Percentiles rank a stretch among this genome's conserved stretches.
Evolutionary conservation across 2,113 vertebrate genomes (phyloP).

Genomic region (Hiodon alosoides): DNA sequence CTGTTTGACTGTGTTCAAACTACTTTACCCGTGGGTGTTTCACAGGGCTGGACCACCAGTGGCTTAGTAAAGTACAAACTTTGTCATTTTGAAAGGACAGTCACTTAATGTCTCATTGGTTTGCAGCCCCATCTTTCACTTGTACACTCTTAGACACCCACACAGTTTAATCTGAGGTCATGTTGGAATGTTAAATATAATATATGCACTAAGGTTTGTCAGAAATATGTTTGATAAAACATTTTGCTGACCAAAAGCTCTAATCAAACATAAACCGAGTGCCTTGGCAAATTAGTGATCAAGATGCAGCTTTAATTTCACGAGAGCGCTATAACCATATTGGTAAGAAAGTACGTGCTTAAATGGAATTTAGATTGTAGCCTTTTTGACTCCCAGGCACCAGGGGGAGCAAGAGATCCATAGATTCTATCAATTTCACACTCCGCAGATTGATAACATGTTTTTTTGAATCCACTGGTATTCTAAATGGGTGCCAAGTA

Average conservation of each 20-base stretch:
- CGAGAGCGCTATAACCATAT: constrained; percentile 1
- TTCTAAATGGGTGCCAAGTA: too few species aligned
- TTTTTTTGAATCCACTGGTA: not conserved
- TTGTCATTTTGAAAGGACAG: not conserved
- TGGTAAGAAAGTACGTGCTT: not conserved
- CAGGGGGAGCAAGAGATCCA: too few species aligned
- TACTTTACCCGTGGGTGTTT: too few species aligned
- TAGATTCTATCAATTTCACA: not conserved
- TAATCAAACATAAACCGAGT: constrained; percentile 44
- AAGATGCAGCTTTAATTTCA: constrained; percentile 9
- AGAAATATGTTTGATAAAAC: not conserved
- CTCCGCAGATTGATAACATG: not conserved
- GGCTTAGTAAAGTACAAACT: too few species aligned
- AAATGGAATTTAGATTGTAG: not conserved
- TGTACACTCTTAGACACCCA: not conserved
- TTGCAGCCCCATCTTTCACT: too few species aligned
- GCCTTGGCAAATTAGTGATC: constrained; percentile 58
- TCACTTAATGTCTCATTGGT: not conserved
- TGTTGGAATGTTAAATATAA: not conserved
- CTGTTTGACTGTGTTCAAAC: too few species aligned
- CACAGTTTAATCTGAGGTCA: not conserved
- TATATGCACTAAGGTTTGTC: not conserved
- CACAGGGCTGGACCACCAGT: too few species aligned
- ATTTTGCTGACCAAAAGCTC: not conserved
- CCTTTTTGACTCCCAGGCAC: not conserved